Evolutionary conservation across 2,888 invertebrate genomes (phyloP), one percentile per base, ranked within the genome.

Genomic region (Azorinus chamasolen): DNA sequence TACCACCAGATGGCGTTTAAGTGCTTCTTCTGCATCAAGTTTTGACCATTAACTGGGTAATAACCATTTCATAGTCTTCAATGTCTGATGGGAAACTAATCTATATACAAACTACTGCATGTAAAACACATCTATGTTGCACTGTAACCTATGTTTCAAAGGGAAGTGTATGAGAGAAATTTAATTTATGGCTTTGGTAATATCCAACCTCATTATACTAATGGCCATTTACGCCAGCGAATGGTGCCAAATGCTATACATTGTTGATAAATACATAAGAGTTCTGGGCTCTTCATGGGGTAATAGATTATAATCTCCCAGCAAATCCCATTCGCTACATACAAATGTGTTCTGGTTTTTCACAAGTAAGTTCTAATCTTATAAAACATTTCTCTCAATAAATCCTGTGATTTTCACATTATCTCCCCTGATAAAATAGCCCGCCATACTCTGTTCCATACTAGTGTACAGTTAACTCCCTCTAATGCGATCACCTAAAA

Each of bases 101-200:
- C 12, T 27, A 4, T n/a, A 5, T 45, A 45, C 45, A n/a, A 45
- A n/a, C 10, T 53, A 27, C 5, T 45, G 14, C 20, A 20, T 45
- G 45, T 53, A 53, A 27, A 53, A 53, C 20, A 24, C 25, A 53
- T 16, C 24, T 53, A 12, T 24, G 20, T 25, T 55, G 20, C 14
- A 18, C 41, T 12, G 25, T 45, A 24, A 39, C 25, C 12, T 24
- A 4, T 39, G 39, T 53, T 61, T 59, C 48, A 72, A 54, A 65
- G 64, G 46, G 18, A 55, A 45, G 24, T 39, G 37, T 48, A 43
- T 41, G 39, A 62, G 63, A 32, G 43, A 70, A 48, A 68, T 74
- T 71, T 58, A 79, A 74, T 79, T 79, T 79, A 79, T 74, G 59
- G 39, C 54, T 53, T 16, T 53, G 79, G 71, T 71, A 71, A 74